phyloP scores from a whole-genome alignment of 2,113 vertebrate genomes.

The Notiomystis cincta region DNA sequence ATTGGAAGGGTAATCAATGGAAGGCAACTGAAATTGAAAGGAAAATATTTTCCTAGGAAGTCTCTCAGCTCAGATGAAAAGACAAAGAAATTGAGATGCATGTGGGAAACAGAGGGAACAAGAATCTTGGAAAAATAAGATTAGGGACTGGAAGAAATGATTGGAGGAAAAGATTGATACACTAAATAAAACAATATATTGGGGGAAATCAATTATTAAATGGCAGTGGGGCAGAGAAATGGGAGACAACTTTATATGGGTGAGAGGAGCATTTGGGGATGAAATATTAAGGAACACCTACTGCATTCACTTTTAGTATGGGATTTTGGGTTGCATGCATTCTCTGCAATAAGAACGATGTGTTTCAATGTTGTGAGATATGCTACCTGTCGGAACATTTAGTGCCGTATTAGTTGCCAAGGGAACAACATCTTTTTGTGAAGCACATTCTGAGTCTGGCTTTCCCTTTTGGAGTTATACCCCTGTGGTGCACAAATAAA shows the following conservation, averaged over 20 bases:
- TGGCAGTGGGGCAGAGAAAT: neutral
- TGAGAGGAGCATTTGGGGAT: neutral
- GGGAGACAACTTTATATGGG: neutral
- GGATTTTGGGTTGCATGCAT: neutral
- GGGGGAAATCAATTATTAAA: neutral
- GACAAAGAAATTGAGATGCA: neutral
- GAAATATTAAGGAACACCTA: neutral
- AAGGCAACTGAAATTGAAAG: neutral
- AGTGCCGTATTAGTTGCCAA: conserved; percentile 56
- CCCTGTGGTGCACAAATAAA: conserved; percentile 45
- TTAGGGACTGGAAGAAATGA: neutral
- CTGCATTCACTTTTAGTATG: neutral
- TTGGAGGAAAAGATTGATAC: neutral
- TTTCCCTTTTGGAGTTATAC: conserved; percentile 28
- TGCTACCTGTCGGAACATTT: conserved; percentile 45
- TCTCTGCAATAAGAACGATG: neutral
- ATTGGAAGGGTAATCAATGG: neutral
- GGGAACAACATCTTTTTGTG: conserved; percentile 44
- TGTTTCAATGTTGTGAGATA: conserved; percentile 1
- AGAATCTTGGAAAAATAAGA: neutral
- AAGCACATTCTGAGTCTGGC: neutral
- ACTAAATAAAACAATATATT: neutral
- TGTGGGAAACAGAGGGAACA: neutral
- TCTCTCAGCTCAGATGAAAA: neutral
- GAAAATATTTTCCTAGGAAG: neutral